phyloP scores from a whole-genome alignment of 2,888 invertebrate species.

The Aspidapion aeneum region DNA sequence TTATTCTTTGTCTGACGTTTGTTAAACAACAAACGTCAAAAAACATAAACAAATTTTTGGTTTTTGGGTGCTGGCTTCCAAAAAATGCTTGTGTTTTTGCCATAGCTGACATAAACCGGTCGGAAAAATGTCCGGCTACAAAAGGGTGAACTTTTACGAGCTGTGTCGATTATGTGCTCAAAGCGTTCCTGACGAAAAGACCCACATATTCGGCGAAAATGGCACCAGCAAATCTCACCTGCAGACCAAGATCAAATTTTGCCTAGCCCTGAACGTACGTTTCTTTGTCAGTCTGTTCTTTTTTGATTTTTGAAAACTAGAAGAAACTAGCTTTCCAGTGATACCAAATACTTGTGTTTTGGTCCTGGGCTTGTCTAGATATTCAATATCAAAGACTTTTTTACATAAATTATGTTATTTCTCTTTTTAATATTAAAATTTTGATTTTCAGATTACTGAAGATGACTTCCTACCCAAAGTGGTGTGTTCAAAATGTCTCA shows the following conservation, averaged over 20 bases:
- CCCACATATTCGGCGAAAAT: slow-evolving; percentile 64
- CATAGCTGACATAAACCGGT: not conserved
- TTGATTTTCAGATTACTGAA: slow-evolving; percentile 59
- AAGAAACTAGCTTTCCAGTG: not conserved
- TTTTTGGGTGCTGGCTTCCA: not conserved
- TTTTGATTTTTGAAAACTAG: not conserved
- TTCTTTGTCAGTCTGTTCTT: slow-evolving; percentile 5
- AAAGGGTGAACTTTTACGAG: slow-evolving; percentile 68
- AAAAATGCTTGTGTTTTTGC: not conserved
- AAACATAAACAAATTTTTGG: not conserved
- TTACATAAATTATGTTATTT: too few relatives aligned
- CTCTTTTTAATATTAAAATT: too few relatives aligned
- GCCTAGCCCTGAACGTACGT: slow-evolving; percentile 59
- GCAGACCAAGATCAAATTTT: slow-evolving; percentile 61
- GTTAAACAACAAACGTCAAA: too few relatives aligned
- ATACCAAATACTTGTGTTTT: not conserved
- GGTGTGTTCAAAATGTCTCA: slow-evolving; percentile 60
- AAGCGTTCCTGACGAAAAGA: slow-evolving; percentile 61
- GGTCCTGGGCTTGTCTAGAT: too few relatives aligned
- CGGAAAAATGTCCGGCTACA: slow-evolving; percentile 59
- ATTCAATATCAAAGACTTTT: too few relatives aligned
- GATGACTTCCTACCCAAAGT: slow-evolving; percentile 68
- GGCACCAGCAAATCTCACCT: slow-evolving; percentile 59
- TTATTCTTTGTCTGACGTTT: too few relatives aligned
- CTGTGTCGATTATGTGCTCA: slow-evolving; percentile 68